Conservation (phyloP, 2,113 vertebrate species). For the Cygnus buccinator region DNA sequence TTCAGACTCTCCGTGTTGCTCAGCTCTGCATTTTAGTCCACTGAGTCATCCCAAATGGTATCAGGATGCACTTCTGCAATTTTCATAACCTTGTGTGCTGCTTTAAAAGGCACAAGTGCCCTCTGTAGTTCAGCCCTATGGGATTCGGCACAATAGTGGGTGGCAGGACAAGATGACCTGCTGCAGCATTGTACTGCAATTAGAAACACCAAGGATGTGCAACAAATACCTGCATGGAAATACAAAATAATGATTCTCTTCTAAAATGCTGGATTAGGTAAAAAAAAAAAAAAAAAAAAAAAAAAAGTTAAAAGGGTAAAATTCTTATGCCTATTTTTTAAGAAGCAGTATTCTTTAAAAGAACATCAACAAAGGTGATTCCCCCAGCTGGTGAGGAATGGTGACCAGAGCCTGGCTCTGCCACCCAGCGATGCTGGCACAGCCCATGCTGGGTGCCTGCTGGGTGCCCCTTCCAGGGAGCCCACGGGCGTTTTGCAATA, state of each 20-base stretch:
- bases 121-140: not conserved
- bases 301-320: not conserved
- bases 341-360: not conserved
- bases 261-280: not conserved
- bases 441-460: not conserved
- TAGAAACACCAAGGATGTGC: not conserved
- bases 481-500: not conserved
- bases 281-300: not conserved
- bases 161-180: not conserved
- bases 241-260: not conserved
- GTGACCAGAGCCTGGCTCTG: not conserved
- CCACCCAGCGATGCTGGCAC: fast-evolving
- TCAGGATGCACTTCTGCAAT: not conserved
- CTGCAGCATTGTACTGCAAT: not conserved
- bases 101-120: not conserved
- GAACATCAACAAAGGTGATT: not conserved
- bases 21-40: not conserved
- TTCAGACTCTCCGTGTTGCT: not conserved
- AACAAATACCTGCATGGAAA: not conserved
- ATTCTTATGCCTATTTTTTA: not conserved
- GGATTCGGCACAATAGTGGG: not conserved
- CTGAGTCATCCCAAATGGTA: not conserved
- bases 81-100: not conserved
- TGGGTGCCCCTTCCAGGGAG: not conserved
- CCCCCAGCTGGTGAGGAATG: not conserved